Base-by-base conservation (phyloP, 2,888 invertebrate species). In the Caradrina kadenii region DNA sequence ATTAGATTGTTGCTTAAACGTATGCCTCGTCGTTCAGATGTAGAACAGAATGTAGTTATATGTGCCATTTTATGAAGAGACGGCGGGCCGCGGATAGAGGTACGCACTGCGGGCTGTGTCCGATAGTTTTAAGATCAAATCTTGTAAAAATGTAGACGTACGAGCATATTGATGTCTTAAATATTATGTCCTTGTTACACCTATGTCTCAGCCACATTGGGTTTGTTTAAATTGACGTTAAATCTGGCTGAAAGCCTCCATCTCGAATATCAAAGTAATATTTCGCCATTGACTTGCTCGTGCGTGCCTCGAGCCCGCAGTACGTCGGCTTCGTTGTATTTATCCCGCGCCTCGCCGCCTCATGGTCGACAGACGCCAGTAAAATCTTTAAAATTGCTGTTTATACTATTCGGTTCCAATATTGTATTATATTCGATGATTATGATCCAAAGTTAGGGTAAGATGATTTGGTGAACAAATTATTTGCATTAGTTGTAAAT, bases 401-500 rank as follows among this genome's bases (percentile, higher is more conserved):
- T 67, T 39, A 69, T 70, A 73, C 55, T 63, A 72, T 79, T 82
- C 58, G 58, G 73, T 80, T 83, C 62, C 77, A 75, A 79, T 82
- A 77, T 80, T 80, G 69, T 82, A 78, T 76, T 81, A 55, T 80
- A 78, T 86, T 86, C 73, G 71, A 86, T 81, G 76, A 79, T 84
- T 86, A 87, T 79, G 77, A 87, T 87, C 91, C 91, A 93, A 90
- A 90, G 89, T 86, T 89, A 90, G 89, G 69, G 71, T 92, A 89
- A 88, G 89, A 83, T 60, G 73, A 83, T 88, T 89, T 86, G 85
- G 87, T 83, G 70, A 82, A 81, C 83, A 79, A 79, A 76, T 77
- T 83, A 83, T 84, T 81, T 79, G 76, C 81, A 89, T 93, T 91
- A 11, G 17, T 45, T 94, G 93, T 94, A 92, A 88, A 93, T 93